Evolutionary conservation across 2,113 vertebrate genomes (phyloP).

Genomic region (Pandion haliaetus): DNA sequence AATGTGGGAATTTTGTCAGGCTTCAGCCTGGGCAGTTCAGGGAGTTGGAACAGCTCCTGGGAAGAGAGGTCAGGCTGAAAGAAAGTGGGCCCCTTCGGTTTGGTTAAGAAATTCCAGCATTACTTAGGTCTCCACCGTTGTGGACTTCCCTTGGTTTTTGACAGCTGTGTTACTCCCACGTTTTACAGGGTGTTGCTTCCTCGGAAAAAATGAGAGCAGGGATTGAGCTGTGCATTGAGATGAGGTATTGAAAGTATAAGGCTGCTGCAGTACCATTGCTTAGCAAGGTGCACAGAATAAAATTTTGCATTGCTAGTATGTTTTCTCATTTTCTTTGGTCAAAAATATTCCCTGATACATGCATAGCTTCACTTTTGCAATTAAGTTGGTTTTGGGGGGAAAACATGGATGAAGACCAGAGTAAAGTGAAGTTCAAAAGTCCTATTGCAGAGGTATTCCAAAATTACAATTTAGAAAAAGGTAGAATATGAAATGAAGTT

Average conservation of each 20-base stretch:
- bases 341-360: not conserved
- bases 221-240: not conserved
- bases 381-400: not conserved
- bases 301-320: not conserved
- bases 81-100: not conserved
- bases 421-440: not conserved
- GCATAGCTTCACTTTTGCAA: not conserved
- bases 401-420: not conserved
- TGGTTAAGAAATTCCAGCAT: not conserved
- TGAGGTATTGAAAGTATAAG: not conserved
- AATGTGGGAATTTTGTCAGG: not conserved
- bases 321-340: not conserved
- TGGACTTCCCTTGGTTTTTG: not conserved
- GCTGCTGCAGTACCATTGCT: not conserved
- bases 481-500: not conserved
- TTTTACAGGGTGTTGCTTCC: not conserved
- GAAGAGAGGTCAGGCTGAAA: not conserved
- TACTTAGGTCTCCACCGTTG: not conserved
- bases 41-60: not conserved
- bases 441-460: not conserved
- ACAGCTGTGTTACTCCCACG: not conserved
- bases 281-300: not conserved
- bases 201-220: not conserved
- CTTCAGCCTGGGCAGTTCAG: not conserved
- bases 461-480: not conserved